phyloP scores from a whole-genome alignment of 2,888 invertebrate species.

The Pelosia muscerda region DNA sequence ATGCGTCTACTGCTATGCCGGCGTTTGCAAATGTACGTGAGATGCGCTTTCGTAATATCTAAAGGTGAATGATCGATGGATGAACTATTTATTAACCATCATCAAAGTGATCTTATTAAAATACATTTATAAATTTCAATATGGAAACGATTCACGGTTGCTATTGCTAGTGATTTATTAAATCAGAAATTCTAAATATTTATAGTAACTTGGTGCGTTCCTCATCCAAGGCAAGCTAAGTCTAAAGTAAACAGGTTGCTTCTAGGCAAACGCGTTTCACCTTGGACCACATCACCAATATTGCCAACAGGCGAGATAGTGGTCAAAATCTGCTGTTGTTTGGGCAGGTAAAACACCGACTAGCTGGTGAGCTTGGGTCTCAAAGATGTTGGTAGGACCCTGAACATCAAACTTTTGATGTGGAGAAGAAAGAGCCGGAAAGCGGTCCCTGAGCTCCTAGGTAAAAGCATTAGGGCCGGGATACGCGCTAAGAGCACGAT shows the following conservation, averaged over 20 bases:
- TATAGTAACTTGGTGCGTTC: not conserved
- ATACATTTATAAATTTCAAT: constrained; percentile 12
- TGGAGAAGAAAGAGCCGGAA: too few relatives aligned
- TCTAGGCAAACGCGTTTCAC: not conserved
- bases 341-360: too few relatives aligned
- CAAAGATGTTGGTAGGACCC: too few relatives aligned
- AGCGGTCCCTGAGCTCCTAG: too few relatives aligned
- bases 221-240: not conserved
- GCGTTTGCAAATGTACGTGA: constrained; percentile 55
- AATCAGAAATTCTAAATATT: not conserved
- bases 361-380: too few relatives aligned
- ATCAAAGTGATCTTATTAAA: constrained; percentile 18
- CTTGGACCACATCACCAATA: not conserved
- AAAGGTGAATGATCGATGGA: constrained; percentile 80
- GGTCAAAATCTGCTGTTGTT: not conserved
- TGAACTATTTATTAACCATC: constrained; percentile 56
- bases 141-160: not conserved
- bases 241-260: too few relatives aligned
- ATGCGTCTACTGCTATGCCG: constrained; percentile 35
- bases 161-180: not conserved
- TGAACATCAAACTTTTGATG: too few relatives aligned
- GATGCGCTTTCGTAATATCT: constrained; percentile 71
- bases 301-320: not conserved
- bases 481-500: too few relatives aligned
- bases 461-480: too few relatives aligned